Percentiles rank a stretch among this genome's conserved stretches.
Evolutionary conservation across 2,888 invertebrate genomes (phyloP).

Genomic region (Rapana venosa): DNA sequence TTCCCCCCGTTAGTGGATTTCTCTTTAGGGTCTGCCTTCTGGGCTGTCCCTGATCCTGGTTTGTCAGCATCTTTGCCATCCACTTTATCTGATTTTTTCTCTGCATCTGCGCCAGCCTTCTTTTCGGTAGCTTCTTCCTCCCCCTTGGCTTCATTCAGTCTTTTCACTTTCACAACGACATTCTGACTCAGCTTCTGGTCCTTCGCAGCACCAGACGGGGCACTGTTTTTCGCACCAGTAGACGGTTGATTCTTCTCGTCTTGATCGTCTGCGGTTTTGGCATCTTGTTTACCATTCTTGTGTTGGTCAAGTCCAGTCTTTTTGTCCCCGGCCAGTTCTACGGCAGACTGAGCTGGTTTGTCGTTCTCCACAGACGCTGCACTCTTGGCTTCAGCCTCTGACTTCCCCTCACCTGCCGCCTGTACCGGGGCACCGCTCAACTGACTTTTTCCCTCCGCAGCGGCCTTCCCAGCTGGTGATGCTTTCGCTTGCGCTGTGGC

Average conservation of each 20-base stretch:
- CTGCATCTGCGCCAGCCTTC: background rate
- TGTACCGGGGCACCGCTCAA: background rate
- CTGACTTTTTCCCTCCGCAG: background rate
- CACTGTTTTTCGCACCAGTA: background rate
- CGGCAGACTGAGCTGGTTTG: background rate
- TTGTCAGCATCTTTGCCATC: background rate
- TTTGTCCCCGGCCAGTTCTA: background rate
- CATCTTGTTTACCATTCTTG: background rate
- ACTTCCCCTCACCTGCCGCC: background rate
- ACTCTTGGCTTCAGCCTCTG: background rate
- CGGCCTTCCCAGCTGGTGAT: background rate
- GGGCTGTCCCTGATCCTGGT: background rate
- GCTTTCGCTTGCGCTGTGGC: background rate
- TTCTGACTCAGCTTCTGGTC: slow-evolving; percentile 27
- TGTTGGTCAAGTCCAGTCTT: background rate
- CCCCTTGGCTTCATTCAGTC: background rate
- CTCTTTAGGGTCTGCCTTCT: background rate
- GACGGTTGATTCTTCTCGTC: background rate
- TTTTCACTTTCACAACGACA: background rate
- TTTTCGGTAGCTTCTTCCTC: background rate
- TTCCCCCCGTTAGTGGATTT: slow-evolving; percentile 9
- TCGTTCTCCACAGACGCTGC: background rate
- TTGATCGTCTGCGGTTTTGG: background rate
- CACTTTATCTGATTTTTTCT: background rate
- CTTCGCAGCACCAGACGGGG: background rate